Base-by-base conservation (phyloP, 2,888 invertebrate species). In the Cordilura impudica region DNA sequence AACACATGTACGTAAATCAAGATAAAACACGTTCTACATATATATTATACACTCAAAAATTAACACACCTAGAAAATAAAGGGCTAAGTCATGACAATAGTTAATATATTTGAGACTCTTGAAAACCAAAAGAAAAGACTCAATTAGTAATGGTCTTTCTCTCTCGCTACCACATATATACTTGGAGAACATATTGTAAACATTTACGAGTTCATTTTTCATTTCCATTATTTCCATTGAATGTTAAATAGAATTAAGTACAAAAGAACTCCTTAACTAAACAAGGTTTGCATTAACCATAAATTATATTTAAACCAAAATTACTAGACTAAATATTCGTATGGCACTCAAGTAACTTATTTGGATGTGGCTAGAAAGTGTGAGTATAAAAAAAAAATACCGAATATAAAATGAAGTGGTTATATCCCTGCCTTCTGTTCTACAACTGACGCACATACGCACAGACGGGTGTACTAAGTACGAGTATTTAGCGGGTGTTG, bases 261-360 rank as follows among this genome's bases (percentile, higher is more conserved):
- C 18, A 69, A 69, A 65, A n/a, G 47, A 43, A 21, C 31, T 69
- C 51, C 29, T 63, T 74, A 66, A 47, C 47, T 54, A 61, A 79
- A 71, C 70, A 61, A 79, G 71, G n/a, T 75, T 23, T 63, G 56
- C 78, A 45, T 66, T 60, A 66, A 45, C 60, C 45, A 70, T 70
- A 65, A 70, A 70, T 29, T 31, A 58, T 18, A 45, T 51, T 39
- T 58, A 14, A 67, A 72, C 14, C 51, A 39, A 61, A 47, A 19
- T n/a, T n/a, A n/a, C 4, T 12, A 39, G 35, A 39, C 8, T 10
- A 31, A 2, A 31, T 31, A 31, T n/a, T n/a, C n/a, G n/a, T 5
- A 31, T 31, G 12, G 31, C 2, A 31, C 10, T 31, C 31, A 10
- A 10, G 1, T 31, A 31, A 10, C 31, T 31, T 31, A 10, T 10